Evolutionary conservation across 2,888 invertebrate species (phyloP), one percentile per base, ranked within the genome.

Genomic region (Clanis bilineata): DNA sequence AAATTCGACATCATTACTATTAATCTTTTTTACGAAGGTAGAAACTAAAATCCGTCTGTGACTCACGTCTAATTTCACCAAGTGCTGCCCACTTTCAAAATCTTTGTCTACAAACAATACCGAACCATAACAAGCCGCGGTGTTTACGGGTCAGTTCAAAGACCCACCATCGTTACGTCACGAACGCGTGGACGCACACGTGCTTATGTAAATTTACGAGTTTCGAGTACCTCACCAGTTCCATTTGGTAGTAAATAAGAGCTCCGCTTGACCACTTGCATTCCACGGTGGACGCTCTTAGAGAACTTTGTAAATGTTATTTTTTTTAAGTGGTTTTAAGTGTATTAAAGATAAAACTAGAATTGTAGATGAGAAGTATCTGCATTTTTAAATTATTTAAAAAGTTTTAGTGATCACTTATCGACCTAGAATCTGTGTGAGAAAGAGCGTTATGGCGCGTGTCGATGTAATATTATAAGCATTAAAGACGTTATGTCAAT

Each of bases 171-270:
- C 7, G n/a, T 41, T 56, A 23, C 56, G 56, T 56, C 56, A 56
- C 39, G 39, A 9, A 38, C 21, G 39, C 3, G 21, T 12, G 36
- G 12, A 9, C 36, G 3, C 2, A 39, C 56, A 39, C 41, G 47
- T 58, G 51, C 22, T n/a, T 54, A 58, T 39, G 56, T 56, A 56
- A 39, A 56, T 55, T n/a, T 18, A 32, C 36, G 36, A 10, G 12
- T n/a, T 18, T 7, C 36, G 36, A 10, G 12, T 12, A 6, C 28
- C 15, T n/a, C 39, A 56, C 39, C 38, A 39, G 39, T 23, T n/a
- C n/a, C 22, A 22, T 45, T n/a, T 9, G 7, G 1, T 28, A 18
- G 51, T 51, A 32, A 28, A 28, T 51, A 51, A 32, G 32, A 18
- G 9, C 18, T 51, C 47, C 9, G 15, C 15, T 18, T 18, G 32